Percentiles rank a stretch among this genome's conserved stretches.
phyloP scores from a whole-genome alignment of 2,888 invertebrate species.

The Acanthoscelides obtectus region DNA sequence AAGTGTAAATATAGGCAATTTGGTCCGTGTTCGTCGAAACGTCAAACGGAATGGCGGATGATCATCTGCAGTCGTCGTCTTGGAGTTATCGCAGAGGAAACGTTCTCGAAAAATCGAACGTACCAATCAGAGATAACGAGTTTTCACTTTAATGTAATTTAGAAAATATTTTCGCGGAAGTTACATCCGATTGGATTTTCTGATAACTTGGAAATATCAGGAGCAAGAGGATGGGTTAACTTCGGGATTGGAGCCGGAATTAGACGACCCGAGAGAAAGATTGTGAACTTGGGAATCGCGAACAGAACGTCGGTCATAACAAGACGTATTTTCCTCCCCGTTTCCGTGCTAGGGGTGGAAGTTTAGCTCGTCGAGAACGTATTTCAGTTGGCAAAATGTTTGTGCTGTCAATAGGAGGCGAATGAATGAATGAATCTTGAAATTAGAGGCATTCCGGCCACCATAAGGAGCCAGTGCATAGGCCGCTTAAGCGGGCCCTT shows the following conservation, averaged over 20 bases:
- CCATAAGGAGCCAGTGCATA: too few species aligned
- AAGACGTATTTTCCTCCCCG: not conserved
- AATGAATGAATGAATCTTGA: too few species aligned
- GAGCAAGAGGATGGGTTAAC: slow-evolving; percentile 4
- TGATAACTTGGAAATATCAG: slow-evolving; percentile 6
- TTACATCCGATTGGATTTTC: not conserved
- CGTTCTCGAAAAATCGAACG: slow-evolving; percentile 9
- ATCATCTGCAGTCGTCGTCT: not conserved
- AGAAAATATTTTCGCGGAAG: slow-evolving; percentile 13
- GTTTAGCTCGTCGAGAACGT: not conserved
- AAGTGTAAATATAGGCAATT: not conserved
- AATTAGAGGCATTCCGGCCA: too few species aligned
- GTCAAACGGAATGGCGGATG: not conserved
- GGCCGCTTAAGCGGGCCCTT: too few species aligned
- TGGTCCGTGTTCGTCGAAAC: not conserved
- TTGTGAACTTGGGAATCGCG: not conserved
- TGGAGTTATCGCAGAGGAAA: slow-evolving; percentile 1
- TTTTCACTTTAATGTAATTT: slow-evolving; percentile 24
- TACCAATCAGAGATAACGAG: slow-evolving; percentile 28
- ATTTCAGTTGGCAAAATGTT: not conserved
- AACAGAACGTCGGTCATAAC: not conserved
- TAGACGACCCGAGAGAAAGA: not conserved
- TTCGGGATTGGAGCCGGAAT: not conserved
- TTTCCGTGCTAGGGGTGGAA: not conserved
- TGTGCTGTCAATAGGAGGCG: not conserved